These are phyloP conservation scores for Barbus barbus DNA, from an alignment of 2,113 vertebrate genomes.

Conservation along the genomic window DNA sequence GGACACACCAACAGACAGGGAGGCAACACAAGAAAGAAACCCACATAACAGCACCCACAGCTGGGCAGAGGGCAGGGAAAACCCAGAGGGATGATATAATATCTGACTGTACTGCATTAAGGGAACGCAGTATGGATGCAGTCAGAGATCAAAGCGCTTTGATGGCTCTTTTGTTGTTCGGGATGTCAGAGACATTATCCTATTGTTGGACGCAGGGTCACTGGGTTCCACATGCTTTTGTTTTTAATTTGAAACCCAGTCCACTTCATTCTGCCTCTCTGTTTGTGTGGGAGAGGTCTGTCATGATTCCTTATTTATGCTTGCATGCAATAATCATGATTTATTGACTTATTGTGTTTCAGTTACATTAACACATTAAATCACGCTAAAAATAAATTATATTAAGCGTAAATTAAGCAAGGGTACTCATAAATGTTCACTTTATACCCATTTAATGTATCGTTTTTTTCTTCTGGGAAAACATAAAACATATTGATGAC, in stretches of 20 bases:
- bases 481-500: not conserved
- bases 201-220: constrained; percentile 62
- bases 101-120: constrained; percentile 60
- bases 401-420: not conserved
- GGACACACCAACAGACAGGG: constrained; percentile 18
- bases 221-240: constrained; percentile 62
- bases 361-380: not conserved
- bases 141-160: constrained; percentile 56
- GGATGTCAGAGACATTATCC: constrained; percentile 60
- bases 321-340: not conserved
- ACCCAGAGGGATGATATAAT: constrained; percentile 11
- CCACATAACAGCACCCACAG: constrained; percentile 29
- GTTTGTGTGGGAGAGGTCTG: constrained; percentile 31
- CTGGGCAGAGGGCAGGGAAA: constrained; percentile 36
- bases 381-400: not conserved
- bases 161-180: constrained; percentile 48
- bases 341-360: not conserved
- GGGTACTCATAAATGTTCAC: not conserved
- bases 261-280: constrained; percentile 49
- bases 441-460: not conserved
- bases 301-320: not conserved
- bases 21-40: constrained; percentile 29
- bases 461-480: not conserved
- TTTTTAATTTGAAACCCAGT: constrained; percentile 64
- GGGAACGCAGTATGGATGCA: constrained; percentile 52